These are phyloP conservation scores for Habropoda laboriosa DNA, from an alignment of 1,140 invertebrate genomes.

Conservation along the genomic window DNA sequence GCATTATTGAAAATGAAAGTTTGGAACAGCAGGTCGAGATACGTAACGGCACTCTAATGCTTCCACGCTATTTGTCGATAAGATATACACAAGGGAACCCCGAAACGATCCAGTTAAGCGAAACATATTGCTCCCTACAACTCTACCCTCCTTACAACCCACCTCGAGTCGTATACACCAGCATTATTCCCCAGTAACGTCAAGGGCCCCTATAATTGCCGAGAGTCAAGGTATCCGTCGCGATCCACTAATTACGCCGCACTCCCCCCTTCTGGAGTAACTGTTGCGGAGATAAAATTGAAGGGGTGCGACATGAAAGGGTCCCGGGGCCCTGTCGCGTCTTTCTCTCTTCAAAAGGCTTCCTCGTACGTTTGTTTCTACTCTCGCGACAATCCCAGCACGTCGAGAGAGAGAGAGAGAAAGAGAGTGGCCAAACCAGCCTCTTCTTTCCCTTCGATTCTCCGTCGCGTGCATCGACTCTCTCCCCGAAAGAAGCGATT, in stretches of 20 bases:
- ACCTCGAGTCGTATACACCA: not conserved
- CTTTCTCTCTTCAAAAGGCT: slow-evolving; percentile 22
- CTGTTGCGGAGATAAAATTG: slow-evolving; percentile 39
- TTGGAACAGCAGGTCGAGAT: too few species aligned
- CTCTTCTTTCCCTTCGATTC: slow-evolving; percentile 10
- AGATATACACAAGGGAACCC: too few species aligned
- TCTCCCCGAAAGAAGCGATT: not conserved
- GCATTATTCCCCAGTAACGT: slow-evolving; percentile 12
- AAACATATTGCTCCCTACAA: not conserved
- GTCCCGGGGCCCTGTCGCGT: not conserved
- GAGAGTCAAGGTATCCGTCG: slow-evolving; percentile 32
- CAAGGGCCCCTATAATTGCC: slow-evolving; percentile 7
- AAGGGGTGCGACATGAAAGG: slow-evolving; percentile 30
- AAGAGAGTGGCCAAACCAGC: too few species aligned
- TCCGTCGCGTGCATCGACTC: not conserved
- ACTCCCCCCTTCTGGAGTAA: slow-evolving; percentile 7
- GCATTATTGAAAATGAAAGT: too few species aligned
- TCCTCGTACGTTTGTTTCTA: slow-evolving; percentile 26
- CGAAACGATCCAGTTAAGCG: not conserved
- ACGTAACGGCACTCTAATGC: too few species aligned
- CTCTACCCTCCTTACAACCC: not conserved
- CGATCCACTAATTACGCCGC: slow-evolving; percentile 37
- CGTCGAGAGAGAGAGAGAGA: not conserved
- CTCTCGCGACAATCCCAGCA: not conserved
- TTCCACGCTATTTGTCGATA: too few species aligned